A percentile compares a stretch with the other conserved stretches of the same genome.
These are phyloP conservation scores for Margarornis squamiger DNA, from an alignment of 2,797 vertebrate species.

Conservation along the genomic window DNA sequence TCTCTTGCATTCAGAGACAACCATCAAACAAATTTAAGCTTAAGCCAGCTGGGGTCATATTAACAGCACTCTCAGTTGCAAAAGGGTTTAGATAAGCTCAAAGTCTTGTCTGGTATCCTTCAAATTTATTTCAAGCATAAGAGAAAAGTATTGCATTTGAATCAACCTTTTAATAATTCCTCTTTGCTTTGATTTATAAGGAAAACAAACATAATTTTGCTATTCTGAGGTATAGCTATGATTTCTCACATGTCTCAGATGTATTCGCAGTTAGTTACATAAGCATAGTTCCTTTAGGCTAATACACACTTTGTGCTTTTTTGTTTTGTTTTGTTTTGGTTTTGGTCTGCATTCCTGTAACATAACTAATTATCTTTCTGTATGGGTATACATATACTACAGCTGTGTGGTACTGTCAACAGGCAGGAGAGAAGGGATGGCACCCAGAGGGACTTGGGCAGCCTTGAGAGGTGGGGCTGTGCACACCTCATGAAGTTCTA, in stretches of 20 bases:
- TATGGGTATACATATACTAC: background rate
- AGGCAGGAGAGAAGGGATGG: background rate
- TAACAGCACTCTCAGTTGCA: background rate
- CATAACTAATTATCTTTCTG: background rate
- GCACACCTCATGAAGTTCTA: background rate
- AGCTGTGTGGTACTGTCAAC: background rate
- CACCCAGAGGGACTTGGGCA: background rate
- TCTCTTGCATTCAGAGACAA: background rate
- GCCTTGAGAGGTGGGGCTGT: fast-evolving
- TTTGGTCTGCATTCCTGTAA: background rate
- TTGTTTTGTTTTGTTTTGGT: too few relatives aligned
- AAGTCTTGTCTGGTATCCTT: background rate
- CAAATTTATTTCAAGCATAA: background rate
- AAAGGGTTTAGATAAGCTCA: background rate
- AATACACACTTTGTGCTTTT: background rate
- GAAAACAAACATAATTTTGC: background rate
- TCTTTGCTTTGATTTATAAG: background rate
- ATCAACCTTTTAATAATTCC: background rate
- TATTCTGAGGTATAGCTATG: background rate
- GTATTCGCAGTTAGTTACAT: background rate
- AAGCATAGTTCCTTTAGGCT: background rate
- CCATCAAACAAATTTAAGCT: background rate
- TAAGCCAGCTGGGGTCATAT: background rate
- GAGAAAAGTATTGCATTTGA: background rate
- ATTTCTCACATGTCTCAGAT: background rate